phyloP scores from a whole-genome alignment of 2,113 vertebrate species.

The Malurus melanocephalus region DNA sequence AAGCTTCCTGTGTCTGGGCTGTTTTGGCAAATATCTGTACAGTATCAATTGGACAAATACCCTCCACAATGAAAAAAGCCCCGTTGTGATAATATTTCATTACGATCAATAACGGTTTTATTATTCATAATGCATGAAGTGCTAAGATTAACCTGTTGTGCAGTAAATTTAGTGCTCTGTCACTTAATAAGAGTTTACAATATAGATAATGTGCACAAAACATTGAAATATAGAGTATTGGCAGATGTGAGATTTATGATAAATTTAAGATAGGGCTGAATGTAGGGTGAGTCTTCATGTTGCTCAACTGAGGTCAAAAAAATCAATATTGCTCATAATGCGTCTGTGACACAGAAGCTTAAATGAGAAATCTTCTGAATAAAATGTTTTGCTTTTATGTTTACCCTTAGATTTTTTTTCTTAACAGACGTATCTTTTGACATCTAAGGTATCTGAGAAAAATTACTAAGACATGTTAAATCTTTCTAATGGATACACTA shows the following conservation, averaged over 20 bases:
- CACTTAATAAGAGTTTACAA: conserved; percentile 64
- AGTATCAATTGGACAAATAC: conserved; percentile 28
- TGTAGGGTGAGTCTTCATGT: conserved; percentile 30
- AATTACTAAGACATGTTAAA: background rate
- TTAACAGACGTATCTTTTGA: background rate
- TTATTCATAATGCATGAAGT: conserved; percentile 58
- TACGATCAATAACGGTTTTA: conserved; percentile 72
- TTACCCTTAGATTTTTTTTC: background rate
- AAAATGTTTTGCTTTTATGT: background rate
- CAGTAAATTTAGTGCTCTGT: conserved; percentile 56
- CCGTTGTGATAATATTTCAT: conserved; percentile 56
- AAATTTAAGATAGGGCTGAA: conserved; percentile 47
- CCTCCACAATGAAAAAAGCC: conserved; percentile 10
- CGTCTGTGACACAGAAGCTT: conserved; percentile 15
- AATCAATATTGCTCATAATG: conserved; percentile 61
- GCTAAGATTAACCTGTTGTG: conserved; percentile 43
- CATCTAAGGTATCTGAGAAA: background rate
- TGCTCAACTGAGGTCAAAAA: conserved; percentile 46
- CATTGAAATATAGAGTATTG: conserved; percentile 62
- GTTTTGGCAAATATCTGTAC: conserved; percentile 29
- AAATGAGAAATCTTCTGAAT: conserved; percentile 17
- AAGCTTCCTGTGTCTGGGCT: conserved; percentile 16
- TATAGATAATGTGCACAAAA: conserved; percentile 63
- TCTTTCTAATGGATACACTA: background rate
- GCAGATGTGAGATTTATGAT: conserved; percentile 59